These are phyloP conservation scores for Oncorhynchus nerka DNA, from an alignment of 2,113 vertebrate genomes.

Conservation along the genomic window DNA sequence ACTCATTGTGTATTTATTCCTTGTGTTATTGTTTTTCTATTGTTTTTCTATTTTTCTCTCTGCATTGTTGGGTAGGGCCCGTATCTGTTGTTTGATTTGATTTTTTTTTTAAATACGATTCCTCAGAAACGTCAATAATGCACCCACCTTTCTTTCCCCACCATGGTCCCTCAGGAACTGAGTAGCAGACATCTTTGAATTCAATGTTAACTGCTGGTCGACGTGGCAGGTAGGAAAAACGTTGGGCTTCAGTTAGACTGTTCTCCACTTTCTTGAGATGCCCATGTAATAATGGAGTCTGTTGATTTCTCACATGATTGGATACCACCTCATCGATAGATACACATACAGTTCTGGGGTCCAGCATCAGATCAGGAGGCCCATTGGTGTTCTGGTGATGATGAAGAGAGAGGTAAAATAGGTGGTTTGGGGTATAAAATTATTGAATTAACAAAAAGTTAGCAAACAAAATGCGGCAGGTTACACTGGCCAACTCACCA, in stretches of 20 bases:
- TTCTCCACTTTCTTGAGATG: conserved; percentile 85
- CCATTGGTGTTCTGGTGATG: conserved; percentile 78
- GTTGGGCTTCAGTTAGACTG: conserved; percentile 83
- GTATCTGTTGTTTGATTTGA: too few species aligned
- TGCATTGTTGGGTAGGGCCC: too few species aligned
- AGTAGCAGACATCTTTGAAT: conserved; percentile 90
- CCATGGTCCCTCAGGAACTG: conserved; percentile 87
- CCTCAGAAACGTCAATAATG: not conserved
- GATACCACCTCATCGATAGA: conserved; percentile 83
- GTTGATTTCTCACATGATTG: conserved; percentile 60
- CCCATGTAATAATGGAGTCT: conserved; percentile 77
- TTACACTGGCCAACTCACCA: too few species aligned
- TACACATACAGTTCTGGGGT: conserved; percentile 83
- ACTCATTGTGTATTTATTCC: too few species aligned
- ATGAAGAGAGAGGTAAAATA: not conserved
- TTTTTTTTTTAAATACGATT: too few species aligned
- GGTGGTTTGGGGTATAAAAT: too few species aligned
- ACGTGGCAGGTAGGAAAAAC: conserved; percentile 87
- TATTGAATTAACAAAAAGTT: too few species aligned
- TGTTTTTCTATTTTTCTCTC: too few species aligned
- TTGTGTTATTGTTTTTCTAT: too few species aligned
- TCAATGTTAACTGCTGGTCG: conserved; percentile 90
- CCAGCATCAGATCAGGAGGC: conserved; percentile 83
- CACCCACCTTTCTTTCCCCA: conserved; percentile 90
- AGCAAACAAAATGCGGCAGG: too few species aligned